These are phyloP conservation scores for Gymnothorax reevesii DNA, from an alignment of 2,797 vertebrate species.

Conservation along the genomic window DNA sequence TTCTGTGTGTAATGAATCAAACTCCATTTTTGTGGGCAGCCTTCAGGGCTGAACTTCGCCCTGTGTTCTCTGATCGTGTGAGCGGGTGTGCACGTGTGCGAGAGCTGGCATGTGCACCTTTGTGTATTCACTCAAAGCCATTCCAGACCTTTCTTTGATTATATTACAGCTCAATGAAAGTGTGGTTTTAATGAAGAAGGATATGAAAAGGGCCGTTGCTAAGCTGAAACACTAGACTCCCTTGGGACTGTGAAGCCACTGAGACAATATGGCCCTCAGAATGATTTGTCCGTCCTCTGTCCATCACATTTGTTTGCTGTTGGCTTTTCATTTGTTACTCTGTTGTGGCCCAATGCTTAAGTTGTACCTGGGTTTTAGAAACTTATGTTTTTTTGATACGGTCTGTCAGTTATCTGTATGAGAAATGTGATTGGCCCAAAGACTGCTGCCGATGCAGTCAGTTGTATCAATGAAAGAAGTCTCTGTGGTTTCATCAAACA, in stretches of 20 bases:
- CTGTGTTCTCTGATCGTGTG: background rate
- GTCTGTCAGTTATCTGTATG: background rate
- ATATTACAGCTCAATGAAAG: background rate
- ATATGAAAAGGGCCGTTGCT: background rate
- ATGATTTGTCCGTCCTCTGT: background rate
- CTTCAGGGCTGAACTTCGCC: constrained; percentile 21
- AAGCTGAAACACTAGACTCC: constrained; percentile 12
- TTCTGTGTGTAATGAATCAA: background rate
- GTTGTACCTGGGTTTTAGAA: background rate
- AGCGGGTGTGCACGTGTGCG: background rate
- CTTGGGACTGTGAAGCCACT: background rate
- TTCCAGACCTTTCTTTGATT: background rate
- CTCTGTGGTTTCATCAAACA: constrained; percentile 1
- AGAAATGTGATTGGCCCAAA: background rate
- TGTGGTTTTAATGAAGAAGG: background rate
- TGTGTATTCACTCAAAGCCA: background rate
- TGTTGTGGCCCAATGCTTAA: background rate
- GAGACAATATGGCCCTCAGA: background rate
- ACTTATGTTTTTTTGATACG: background rate
- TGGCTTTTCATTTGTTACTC: background rate
- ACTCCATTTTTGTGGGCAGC: background rate
- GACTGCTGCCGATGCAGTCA: background rate
- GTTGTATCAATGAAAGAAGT: background rate
- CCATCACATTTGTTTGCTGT: background rate
- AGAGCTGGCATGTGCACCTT: background rate